Base-by-base conservation (phyloP, 2,888 invertebrate species). In the Autographa pulchrina region DNA sequence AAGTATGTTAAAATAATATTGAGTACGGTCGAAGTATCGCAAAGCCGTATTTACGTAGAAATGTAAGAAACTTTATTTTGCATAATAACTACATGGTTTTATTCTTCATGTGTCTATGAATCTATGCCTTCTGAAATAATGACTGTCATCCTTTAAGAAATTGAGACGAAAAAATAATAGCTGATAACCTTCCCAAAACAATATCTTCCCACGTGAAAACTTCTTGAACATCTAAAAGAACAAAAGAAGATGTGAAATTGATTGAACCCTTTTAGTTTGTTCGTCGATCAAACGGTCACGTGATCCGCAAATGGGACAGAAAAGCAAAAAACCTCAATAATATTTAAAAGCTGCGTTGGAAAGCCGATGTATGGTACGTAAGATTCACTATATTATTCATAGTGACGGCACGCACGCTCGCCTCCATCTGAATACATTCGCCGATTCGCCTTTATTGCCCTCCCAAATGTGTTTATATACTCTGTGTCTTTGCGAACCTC, bases 381-480 rank as follows among this genome's bases (percentile, higher is more conserved):
- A 78, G 79, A 81, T 68, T 83, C 76, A 68, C 83, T 82, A 77
- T 83, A 78, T 83, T 83, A 83, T 83, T 83, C 83, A 83, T 80
- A 78, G 72, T 72, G 70, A 38, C 67, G 60, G 61, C 74, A 79
- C 83, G 82, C 81, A 81, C 82, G 81, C 72, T 74, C 73, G 74
- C 67, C 69, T 75, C 74, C 64, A 60, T 74, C 77, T 70, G 83
- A 81, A 81, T 74, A 83, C 80, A 76, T 83, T 75, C 80, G 73
- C 59, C 78, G 78, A 80, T 80, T 72, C 65, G 73, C 73, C 80
- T 83, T 83, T 83, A 83, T 83, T 76, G 75, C 77, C 69, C 65
- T 68, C 73, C 77, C 70, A 83, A 83, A 83, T 83, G 83, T 83
- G 82, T 83, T 83, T 81, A 83, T 83, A 83, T 73, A 70, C 81